Evolutionary conservation across 2,113 vertebrate genomes (phyloP), one percentile per base, ranked within the genome.

Genomic region (Tetrao urogallus): DNA sequence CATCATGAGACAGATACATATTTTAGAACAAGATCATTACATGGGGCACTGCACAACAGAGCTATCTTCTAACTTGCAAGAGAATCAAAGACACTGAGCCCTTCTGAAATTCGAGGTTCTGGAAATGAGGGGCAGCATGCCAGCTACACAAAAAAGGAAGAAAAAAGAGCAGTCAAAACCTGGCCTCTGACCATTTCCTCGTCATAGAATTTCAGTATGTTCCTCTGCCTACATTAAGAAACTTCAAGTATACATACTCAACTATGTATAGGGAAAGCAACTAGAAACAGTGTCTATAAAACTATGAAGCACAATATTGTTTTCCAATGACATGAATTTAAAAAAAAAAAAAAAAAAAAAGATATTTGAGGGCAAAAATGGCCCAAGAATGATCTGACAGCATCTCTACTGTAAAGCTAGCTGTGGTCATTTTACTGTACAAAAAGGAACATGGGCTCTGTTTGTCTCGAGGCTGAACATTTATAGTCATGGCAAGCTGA

Each of bases 401-500:
- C 11, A 40, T 86, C 86, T 86, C 34, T 65, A 11, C 56, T 81
- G 27, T 65, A 20, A 86, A 90, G 70, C 1, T 82, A 79, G 70
- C 65, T 88, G 50, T 43, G 43, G 65, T 50, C 82, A 75, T 67
- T 65, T 66, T 84, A 65, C 27, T 60, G 67, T 34, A 69, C 34
- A 43, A 78, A 78, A 91, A 94, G 47, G 52, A 94, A 83, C 69
- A 32, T 21, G 78, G 82, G 65, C 70, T 50, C 24, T 88, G 66
- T 92, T 93, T 88, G 60, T 92, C 83, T 95, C 82, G 88, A 40
- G 69, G 79, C 57, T 66, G 82, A 91, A 36, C 87, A 81, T 93
- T 95, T 97, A 88, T 69, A 94, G 91, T 69, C 43, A 84, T 19
- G 65, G 86, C 86, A 70, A 95, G 89, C 43, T 92, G 82, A 83